Evolutionary conservation across 2,797 vertebrate genomes (phyloP), one percentile per base, ranked within the genome.

Genomic region (Enteromius anoplus): DNA sequence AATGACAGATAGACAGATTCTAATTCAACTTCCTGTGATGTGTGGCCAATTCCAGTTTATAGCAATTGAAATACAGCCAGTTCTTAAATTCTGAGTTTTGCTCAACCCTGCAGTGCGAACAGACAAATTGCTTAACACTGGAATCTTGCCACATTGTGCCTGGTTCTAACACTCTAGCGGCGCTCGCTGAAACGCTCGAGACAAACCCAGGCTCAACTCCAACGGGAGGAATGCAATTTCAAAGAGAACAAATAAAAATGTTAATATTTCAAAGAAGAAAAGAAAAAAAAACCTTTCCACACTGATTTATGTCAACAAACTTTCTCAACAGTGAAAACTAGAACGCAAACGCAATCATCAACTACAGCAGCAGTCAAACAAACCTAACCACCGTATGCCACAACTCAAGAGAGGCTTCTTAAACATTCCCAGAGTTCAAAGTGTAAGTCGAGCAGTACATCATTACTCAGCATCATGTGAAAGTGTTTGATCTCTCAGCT

Each of bases 401-500:
- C 77, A 83, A 85, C 40, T 86, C 81, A 85, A 85, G 21, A 80
- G 87, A n/a, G 51, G 88, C 89, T 90, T 90, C 85, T 83, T 15
- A 82, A 89, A 91, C 78, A 49, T 87, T 65, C 82, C 86, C 68
- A 82, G 89, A 86, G 86, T 89, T 92, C 89, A 88, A 86, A 83
- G 91, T 87, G 85, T 84, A 88, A 89, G 88, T 91, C 89, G 87
- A 90, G 89, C 84, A 65, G 78, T 37, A 55, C 76, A 83, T 86
- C 70, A 85, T 86, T 89, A 89, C 85, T 75, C 80, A 69, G 37
- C 32, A 85, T 89, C 88, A 86, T 85, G 84, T 55, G 12, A 84
- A 88, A 83, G 91, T 85, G 90, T 92, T 91, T 91, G 89, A 90
- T 86, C 89, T 90, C 80, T 81, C 71, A 81, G 84, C 66, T 55